Base-by-base conservation (phyloP, 2,888 invertebrate genomes). In the Mythimna impura region DNA sequence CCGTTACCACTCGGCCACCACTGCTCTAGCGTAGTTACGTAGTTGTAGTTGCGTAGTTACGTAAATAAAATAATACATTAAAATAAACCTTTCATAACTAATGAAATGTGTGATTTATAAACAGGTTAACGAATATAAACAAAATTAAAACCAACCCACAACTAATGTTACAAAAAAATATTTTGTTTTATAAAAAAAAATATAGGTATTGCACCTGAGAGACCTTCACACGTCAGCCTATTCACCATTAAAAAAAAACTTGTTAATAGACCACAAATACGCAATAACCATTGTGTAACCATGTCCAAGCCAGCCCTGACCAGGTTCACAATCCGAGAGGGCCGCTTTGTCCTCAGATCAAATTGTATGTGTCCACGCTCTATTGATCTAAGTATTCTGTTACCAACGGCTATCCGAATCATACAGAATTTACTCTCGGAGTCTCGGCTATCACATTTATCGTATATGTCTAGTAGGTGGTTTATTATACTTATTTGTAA, bases 341-440 rank as follows among this genome's bases (percentile, higher is more conserved):
- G 65, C 25, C 68, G 71, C 74, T 71, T 78, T 77, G 85, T 85
- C 70, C 73, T 69, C 80, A 74, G 83, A 78, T 74, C 76, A 85
- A 81, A 81, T 86, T 83, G 83, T 86, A 80, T 75, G 54, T 73
- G 66, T 77, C 73, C 76, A 85, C 78, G 80, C 77, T 79, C 66
- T 76, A 77, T 62, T 70, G 78, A 64, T 47, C 63, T 71, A 55
- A 72, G 66, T 78, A 75, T 84, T 74, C 58, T 75, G 76, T 75
- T 82, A 78, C 67, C 66, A 57, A 55, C 58, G 25, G 68, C 36
- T 62, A 57, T 71, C 62, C 55, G 47, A 68, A 62, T 68, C 66
- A 66, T 55, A 66, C 1, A 17, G 55, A 64, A 74, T 70, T 58
- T 65, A 71, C 40, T 67, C 14, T 22, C 54, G 1, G 30, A 71